Conservation (phyloP, 64 coral and sea anemone species). For the Pocillopora verrucosa region DNA sequence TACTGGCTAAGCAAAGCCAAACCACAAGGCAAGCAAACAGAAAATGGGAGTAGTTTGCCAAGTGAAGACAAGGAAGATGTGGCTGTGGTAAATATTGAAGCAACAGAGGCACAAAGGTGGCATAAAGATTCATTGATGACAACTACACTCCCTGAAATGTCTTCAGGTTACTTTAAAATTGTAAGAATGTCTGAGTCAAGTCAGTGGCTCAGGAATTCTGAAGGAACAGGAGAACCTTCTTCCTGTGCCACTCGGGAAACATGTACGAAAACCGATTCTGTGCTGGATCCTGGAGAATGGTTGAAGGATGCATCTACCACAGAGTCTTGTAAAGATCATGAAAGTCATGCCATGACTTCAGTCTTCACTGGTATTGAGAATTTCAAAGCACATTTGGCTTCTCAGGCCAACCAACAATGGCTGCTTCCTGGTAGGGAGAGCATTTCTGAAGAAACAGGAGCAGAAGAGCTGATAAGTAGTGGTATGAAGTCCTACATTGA, state of each 20-base stretch:
- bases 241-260: slow-evolving; percentile 51
- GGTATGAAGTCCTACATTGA: slow-evolving; percentile 61
- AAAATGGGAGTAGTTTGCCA: background rate
- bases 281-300: slow-evolving; percentile 59
- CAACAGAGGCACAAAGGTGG: background rate
- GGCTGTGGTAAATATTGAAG: background rate
- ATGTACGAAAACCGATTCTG: slow-evolving; percentile 59
- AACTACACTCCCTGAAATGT: background rate
- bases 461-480: slow-evolving; percentile 4
- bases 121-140: background rate
- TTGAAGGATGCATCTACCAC: slow-evolving; percentile 6
- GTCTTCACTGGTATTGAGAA: slow-evolving; percentile 40
- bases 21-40: background rate
- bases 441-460: background rate
- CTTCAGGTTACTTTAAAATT: slow-evolving; percentile 30
- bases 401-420: slow-evolving; percentile 50
- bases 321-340: background rate
- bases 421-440: background rate
- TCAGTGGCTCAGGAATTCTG: slow-evolving; percentile 56
- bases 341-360: background rate
- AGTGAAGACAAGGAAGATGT: background rate
- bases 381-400: slow-evolving; percentile 16
- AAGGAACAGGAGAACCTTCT: slow-evolving; percentile 13
- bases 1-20: slow-evolving; percentile 50
- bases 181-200: slow-evolving; percentile 51